A percentile compares a stretch with the other conserved stretches of the same genome.
These are phyloP conservation scores for Mungos mungo DNA, from an alignment of 2,113 vertebrate species.

Conservation along the genomic window DNA sequence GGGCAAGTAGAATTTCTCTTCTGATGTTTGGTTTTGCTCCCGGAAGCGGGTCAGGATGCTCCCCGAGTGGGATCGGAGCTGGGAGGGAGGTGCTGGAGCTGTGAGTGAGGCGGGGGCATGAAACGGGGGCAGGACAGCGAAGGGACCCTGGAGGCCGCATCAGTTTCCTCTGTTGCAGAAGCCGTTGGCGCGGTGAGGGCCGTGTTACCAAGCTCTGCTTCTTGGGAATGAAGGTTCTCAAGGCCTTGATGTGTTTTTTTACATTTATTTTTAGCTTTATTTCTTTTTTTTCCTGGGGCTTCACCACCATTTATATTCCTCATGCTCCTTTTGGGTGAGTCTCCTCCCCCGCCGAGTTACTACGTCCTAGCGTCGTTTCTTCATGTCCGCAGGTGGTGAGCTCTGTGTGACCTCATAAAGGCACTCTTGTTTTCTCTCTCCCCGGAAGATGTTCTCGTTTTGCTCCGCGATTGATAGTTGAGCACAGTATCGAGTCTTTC, in stretches of 20 bases:
- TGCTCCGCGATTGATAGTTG: background rate
- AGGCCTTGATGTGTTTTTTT: background rate
- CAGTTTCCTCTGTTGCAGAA: background rate
- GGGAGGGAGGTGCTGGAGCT: fast-evolving
- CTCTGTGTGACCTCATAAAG: background rate
- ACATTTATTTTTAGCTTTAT: background rate
- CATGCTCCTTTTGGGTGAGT: background rate
- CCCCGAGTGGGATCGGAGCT: background rate
- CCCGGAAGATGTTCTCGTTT: background rate
- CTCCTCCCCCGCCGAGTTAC: background rate
- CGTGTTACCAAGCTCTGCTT: background rate
- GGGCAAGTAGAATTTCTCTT: background rate
- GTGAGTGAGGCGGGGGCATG: background rate
- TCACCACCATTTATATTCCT: background rate
- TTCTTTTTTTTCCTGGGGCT: background rate
- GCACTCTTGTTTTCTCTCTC: background rate
- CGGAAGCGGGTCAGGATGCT: background rate
- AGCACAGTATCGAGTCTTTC: background rate
- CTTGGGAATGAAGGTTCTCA: background rate
- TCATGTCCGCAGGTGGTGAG: background rate
- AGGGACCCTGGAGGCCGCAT: fast-evolving
- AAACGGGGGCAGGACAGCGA: fast-evolving
- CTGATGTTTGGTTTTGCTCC: background rate
- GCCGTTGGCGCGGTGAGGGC: background rate
- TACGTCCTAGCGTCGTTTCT: background rate